phyloP scores from a whole-genome alignment of 1,140 invertebrate genomes.

The Zaprionus capensis region DNA sequence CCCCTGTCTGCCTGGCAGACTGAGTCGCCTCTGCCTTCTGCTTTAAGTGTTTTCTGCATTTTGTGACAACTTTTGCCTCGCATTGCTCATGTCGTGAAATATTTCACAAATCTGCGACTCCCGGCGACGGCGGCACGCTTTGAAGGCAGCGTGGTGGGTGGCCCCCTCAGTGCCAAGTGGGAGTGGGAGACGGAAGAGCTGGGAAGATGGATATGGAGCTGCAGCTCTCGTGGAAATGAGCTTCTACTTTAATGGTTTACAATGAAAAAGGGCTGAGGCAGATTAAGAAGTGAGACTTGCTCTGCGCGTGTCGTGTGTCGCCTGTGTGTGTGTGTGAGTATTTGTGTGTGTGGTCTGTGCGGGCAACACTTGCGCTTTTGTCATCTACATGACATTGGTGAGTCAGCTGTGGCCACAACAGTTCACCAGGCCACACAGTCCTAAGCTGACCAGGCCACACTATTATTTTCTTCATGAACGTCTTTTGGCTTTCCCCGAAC shows the following conservation, averaged over 20 bases:
- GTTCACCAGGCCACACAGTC: background rate
- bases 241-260: slow-evolving; percentile 68
- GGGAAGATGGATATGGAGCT: slow-evolving; percentile 15
- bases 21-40: background rate
- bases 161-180: slow-evolving; percentile 33
- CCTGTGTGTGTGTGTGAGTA: background rate
- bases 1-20: slow-evolving; percentile 4
- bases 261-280: slow-evolving; percentile 35
- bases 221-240: slow-evolving; percentile 36
- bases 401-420: slow-evolving; percentile 8
- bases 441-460: slow-evolving; percentile 17
- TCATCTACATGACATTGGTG: background rate
- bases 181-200: background rate
- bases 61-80: slow-evolving; percentile 75
- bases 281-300: background rate
- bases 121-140: slow-evolving; percentile 46
- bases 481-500: slow-evolving; percentile 15
- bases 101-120: slow-evolving; percentile 70
- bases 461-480: slow-evolving; percentile 13
- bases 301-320: background rate
- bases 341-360: slow-evolving; percentile 13
- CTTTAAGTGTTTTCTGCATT: slow-evolving; percentile 73
- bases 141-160: slow-evolving; percentile 69
- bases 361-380: slow-evolving; percentile 32
- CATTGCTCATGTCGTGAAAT: slow-evolving; percentile 79